A percentile compares a stretch with the other conserved stretches of the same genome.
phyloP scores from a whole-genome alignment of 2,113 vertebrate species.

The Bombycilla garrulus region DNA sequence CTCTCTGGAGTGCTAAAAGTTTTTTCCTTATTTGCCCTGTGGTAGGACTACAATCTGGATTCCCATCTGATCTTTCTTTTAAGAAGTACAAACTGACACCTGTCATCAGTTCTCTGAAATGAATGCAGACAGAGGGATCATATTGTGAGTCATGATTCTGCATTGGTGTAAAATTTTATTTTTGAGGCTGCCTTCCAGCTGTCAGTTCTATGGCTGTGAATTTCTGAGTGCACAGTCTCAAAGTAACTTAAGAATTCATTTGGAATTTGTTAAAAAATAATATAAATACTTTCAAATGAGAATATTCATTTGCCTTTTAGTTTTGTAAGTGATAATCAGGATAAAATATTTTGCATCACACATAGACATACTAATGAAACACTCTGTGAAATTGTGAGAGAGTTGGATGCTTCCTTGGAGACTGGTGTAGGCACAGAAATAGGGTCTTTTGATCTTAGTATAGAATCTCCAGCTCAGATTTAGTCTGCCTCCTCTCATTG shows the following conservation, averaged over 20 bases:
- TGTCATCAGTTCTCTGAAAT: slow-evolving; percentile 22
- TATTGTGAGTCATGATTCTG: slow-evolving; percentile 25
- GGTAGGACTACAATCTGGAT: slow-evolving; percentile 9
- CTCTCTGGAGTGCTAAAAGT: background rate
- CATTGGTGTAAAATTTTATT: background rate
- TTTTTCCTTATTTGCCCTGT: slow-evolving; percentile 25
- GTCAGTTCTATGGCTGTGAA: background rate
- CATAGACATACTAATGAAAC: background rate
- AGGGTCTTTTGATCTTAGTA: background rate
- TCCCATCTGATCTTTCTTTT: slow-evolving; percentile 21
- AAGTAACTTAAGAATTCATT: background rate
- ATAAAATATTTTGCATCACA: background rate
- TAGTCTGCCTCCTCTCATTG: background rate
- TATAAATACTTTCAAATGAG: background rate
- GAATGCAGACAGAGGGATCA: background rate
- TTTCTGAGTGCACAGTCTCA: background rate
- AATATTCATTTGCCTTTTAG: background rate
- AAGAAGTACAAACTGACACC: slow-evolving; percentile 5
- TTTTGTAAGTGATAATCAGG: background rate
- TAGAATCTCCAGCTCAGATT: background rate
- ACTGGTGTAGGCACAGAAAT: background rate
- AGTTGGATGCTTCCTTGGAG: background rate
- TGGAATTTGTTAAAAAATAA: background rate
- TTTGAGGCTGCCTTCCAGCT: background rate
- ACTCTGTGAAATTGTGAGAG: background rate